phyloP scores from a whole-genome alignment of 2,888 invertebrate species.

The Cerastoderma edule region DNA sequence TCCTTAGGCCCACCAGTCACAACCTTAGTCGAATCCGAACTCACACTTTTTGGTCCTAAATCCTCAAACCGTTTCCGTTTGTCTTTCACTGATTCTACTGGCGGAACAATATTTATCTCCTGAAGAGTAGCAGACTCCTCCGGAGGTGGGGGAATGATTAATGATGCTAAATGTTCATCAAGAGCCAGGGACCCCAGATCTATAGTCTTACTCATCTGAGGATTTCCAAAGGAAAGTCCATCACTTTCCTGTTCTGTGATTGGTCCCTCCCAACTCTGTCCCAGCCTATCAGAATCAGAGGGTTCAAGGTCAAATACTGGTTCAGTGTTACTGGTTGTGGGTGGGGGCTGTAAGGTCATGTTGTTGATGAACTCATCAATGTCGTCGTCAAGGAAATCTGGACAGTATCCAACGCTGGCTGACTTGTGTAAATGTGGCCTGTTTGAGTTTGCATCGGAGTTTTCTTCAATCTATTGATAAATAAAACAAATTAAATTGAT shows the following conservation, averaged over 20 bases:
- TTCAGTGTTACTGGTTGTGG: slow-evolving; percentile 35
- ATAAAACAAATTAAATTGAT: too few species aligned
- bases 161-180: slow-evolving; percentile 73
- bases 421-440: slow-evolving; percentile 61
- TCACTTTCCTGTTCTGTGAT: slow-evolving; percentile 28
- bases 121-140: slow-evolving; percentile 62
- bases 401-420: slow-evolving; percentile 73
- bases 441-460: too few species aligned
- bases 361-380: slow-evolving; percentile 93
- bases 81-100: slow-evolving; percentile 63
- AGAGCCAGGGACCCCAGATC: slow-evolving; percentile 50
- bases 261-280: slow-evolving; percentile 53
- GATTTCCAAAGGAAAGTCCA: slow-evolving; percentile 46
- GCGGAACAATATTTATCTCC: slow-evolving; percentile 73
- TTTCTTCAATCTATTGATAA: too few species aligned
- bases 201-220: slow-evolving; percentile 50
- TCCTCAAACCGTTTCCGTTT: slow-evolving; percentile 57
- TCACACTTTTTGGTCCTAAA: slow-evolving; percentile 4
- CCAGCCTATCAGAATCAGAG: slow-evolving; percentile 35
- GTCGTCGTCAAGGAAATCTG: slow-evolving; percentile 84
- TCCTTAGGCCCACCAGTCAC: neutral
- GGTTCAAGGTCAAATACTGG: neutral
- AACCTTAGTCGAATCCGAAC: neutral
- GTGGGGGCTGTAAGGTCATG: slow-evolving; percentile 91
- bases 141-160: slow-evolving; percentile 79